Base-by-base conservation (phyloP, 2,797 vertebrate species). In the Lates japonicus region DNA sequence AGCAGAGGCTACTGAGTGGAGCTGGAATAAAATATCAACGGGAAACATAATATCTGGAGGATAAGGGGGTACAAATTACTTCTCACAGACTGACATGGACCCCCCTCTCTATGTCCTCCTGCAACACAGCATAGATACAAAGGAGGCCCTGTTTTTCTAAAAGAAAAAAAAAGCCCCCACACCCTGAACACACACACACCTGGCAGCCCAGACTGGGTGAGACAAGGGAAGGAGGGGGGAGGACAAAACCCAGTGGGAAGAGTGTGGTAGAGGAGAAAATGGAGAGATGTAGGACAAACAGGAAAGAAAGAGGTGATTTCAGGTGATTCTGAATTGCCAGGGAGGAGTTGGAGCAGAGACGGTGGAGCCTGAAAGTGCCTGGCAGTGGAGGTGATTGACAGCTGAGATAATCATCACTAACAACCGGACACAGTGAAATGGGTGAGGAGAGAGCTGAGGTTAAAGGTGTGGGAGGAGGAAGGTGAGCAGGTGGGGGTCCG, bases 361-460 rank as follows among this genome's bases (percentile, higher is more conserved):
- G 63, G 57, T 31, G 55, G 58, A 76, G 61, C 65, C 46, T 33
- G 74, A 73, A 52, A 71, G 64, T 61, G 74, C 11, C 75, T 17
- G 25, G 85, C 80, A 87, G 76, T 2, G n/a, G 71, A 77, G 48
- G 84, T 95, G 93, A 95, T 54, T 93, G 94, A 93, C 92, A 91
- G 92, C 82, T 90, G 70, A 17, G 84, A 89, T 95, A 94, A 95
- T 95, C 86, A 84, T 80, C 85, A 75, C 89, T 94, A 95, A 95
- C 87, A 91, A 95, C 80, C 84, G 39, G 85, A 92, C 87, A 90
- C 76, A 84, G 73, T 64, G 74, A 82, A 82, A 71, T 19, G 42
- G 63, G 62, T 35, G 65, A 81, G 80, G 81, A 80, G 75, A 75
- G 77, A 82, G 74, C 65, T 16, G 42, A 64, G 88, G 88, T 88